Conservation (phyloP, 1,140 invertebrate genomes). For the Euborellia annulipes region DNA sequence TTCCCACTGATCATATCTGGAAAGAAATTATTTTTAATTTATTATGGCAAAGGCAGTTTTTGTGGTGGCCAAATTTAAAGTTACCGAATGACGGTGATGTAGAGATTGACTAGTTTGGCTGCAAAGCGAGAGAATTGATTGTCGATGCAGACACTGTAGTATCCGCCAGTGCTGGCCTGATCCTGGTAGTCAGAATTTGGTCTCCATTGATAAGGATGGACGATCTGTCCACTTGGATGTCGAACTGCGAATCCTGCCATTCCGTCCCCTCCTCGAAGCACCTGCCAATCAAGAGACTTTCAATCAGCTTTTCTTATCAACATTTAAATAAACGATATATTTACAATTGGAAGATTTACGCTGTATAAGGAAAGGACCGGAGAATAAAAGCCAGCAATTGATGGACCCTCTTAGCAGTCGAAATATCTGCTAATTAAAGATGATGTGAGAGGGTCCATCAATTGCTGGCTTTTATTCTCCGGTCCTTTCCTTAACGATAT, state of each 20-base stretch:
- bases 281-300: slow-evolving; percentile 29
- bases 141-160: slow-evolving; percentile 88
- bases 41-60: no score
- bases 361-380: no score
- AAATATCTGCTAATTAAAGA: no score
- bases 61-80: no score
- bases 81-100: slow-evolving; percentile 76
- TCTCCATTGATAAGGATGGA: slow-evolving; percentile 81
- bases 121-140: slow-evolving; percentile 89
- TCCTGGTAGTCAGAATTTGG: slow-evolving; percentile 76
- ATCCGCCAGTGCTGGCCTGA: slow-evolving; percentile 56
- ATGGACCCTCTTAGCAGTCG: no score
- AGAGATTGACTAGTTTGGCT: slow-evolving; percentile 81
- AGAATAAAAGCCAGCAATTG: no score
- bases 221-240: slow-evolving; percentile 64
- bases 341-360: no score
- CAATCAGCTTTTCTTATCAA: no score
- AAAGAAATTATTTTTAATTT: slow-evolving; percentile 16
- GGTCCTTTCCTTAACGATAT: no score
- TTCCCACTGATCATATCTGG: slow-evolving; percentile 80
- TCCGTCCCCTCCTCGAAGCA: slow-evolving; percentile 76
- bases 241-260: slow-evolving; percentile 83
- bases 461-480: no score
- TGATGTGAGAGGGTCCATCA: no score
- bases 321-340: no score